These are phyloP conservation scores for Drosophila orosa DNA, from an alignment of 1,140 invertebrate species.

Conservation along the genomic window DNA sequence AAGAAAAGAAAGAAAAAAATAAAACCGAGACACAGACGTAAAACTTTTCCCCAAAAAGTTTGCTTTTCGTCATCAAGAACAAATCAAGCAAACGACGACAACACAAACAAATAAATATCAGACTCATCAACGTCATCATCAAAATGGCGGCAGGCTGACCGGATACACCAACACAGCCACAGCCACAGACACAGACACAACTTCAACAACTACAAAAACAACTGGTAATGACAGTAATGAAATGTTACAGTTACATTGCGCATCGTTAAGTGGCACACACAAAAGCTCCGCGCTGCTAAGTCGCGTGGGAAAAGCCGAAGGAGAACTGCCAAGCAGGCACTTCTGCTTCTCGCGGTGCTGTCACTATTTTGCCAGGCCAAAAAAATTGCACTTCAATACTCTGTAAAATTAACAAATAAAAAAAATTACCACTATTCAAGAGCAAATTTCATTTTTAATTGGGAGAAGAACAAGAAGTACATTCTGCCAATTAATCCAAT, in stretches of 20 bases:
- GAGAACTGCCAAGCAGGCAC: not conserved
- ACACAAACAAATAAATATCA: constrained; percentile 73
- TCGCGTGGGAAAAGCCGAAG: constrained; percentile 28
- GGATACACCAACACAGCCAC: constrained; percentile 22
- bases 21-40: constrained; percentile 25
- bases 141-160: constrained; percentile 52
- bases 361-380: not conserved
- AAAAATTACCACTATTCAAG: not conserved
- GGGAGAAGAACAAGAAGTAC: no score
- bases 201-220: constrained; percentile 9
- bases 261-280: constrained; percentile 59
- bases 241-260: constrained; percentile 64
- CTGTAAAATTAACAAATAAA: not conserved
- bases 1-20: not conserved
- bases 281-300: constrained; percentile 43
- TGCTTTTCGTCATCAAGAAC: constrained; percentile 61
- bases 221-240: constrained; percentile 67
- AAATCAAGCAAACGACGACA: constrained; percentile 65
- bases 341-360: constrained; percentile 2
- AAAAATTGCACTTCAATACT: no score
- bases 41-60: constrained; percentile 52
- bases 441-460: not conserved
- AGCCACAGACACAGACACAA: not conserved
- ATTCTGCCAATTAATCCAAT: constrained; percentile 88
- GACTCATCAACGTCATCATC: constrained; percentile 77